Conservation (phyloP, 1,140 invertebrate genomes). For the Lucilia sericata region DNA sequence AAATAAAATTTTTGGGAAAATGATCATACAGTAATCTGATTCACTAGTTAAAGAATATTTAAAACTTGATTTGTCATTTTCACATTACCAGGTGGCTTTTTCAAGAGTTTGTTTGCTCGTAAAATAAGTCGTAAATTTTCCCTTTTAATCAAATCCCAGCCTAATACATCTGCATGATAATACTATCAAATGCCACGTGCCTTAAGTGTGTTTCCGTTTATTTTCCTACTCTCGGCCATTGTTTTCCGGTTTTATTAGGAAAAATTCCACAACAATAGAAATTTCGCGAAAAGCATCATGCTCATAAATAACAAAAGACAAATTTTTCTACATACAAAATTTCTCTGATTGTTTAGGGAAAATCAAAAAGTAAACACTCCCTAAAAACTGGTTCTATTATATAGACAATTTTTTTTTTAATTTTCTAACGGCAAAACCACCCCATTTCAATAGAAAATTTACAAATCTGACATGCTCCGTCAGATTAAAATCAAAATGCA, state of each 20-base stretch:
- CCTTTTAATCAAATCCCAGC: no score
- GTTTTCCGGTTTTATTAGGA: background rate
- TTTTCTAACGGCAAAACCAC: background rate
- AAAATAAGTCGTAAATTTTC: no score
- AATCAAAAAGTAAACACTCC: background rate
- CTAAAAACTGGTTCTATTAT: background rate
- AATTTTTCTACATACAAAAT: background rate
- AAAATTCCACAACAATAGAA: conserved; percentile 31
- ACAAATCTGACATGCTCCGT: background rate
- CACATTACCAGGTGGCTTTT: no score
- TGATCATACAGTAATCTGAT: no score
- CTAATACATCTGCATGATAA: conserved; percentile 16
- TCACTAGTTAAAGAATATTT: no score
- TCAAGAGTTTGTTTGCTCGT: no score
- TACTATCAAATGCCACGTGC: conserved; percentile 7
- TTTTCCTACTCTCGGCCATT: background rate
- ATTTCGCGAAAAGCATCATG: conserved; percentile 39
- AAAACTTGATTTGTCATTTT: no score
- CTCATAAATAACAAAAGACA: background rate
- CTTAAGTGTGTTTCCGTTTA: conserved; percentile 31
- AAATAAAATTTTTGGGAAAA: no score
- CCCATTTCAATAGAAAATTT: background rate
- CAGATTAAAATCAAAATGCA: background rate
- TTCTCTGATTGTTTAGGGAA: background rate
- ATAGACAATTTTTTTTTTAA: background rate